Conservation (phyloP, 2,888 invertebrate genomes). For the Arge pagana region DNA sequence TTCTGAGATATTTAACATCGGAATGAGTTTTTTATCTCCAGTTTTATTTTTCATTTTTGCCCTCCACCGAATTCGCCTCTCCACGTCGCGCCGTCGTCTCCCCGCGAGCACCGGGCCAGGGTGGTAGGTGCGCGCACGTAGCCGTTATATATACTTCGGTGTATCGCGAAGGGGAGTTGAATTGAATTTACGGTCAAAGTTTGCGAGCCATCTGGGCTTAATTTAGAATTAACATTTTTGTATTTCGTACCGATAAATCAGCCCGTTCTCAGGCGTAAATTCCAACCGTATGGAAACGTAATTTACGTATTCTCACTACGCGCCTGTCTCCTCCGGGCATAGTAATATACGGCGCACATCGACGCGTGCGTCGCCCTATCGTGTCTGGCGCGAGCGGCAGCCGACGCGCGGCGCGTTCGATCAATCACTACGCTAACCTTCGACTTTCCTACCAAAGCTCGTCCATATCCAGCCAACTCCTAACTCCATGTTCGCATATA, state of each 20-base stretch:
- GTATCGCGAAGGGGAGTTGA: slow-evolving; percentile 8
- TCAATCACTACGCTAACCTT: slow-evolving; percentile 11
- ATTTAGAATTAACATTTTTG: slow-evolving; percentile 21
- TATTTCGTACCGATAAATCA: slow-evolving; percentile 21
- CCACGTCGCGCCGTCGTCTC: not conserved
- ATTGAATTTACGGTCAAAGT: slow-evolving; percentile 21
- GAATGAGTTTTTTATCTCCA: slow-evolving; percentile 13
- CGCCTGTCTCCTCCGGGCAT: not conserved
- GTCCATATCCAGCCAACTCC: too few species aligned
- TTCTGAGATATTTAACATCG: slow-evolving; percentile 14
- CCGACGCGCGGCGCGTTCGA: slow-evolving; percentile 1
- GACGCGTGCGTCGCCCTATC: not conserved
- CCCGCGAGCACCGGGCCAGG: not conserved
- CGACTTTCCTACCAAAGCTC: slow-evolving; percentile 3
- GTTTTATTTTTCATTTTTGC: slow-evolving; percentile 11
- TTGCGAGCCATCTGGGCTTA: slow-evolving; percentile 18
- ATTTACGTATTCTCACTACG: slow-evolving; percentile 18
- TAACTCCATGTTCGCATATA: too few species aligned
- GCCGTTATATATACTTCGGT: slow-evolving; percentile 3
- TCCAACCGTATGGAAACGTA: not conserved
- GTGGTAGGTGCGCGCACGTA: not conserved
- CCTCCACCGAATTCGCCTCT: not conserved
- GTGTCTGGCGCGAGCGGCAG: not conserved
- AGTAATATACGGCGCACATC: not conserved
- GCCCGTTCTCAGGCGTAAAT: not conserved